Evolutionary conservation across 2,888 invertebrate genomes (phyloP), one percentile per base, ranked within the genome.

Genomic region (Lasioglossum lativentre): DNA sequence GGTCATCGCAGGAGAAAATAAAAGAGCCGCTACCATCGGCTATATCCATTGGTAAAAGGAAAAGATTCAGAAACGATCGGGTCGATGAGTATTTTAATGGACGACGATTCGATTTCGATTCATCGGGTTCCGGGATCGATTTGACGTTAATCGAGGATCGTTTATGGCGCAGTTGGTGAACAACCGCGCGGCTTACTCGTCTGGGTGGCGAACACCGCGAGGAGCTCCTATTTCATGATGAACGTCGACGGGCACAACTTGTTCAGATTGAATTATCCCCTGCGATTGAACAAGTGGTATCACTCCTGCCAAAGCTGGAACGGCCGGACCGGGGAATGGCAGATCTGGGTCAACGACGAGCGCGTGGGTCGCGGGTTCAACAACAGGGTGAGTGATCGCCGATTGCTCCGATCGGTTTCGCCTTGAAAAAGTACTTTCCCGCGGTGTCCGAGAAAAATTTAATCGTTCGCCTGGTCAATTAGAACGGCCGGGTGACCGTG

Each of bases 241-340:
- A 97, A 97, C 74, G 96, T 98, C 71, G 97, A 97, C 93, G 98
- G 98, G 45, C 98, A 98, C 94, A 98, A 97, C 86, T 96, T 98
- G 95, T 98, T 97, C 96, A 96, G 97, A 93, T 95, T 97, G 85
- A 97, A 97, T 94, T 97, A 97, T 94, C 97, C 97, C 75, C 93
- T 97, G 87, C 96, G 96, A 90, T 95, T 97, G 93, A 96, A 97
- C 94, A 96, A 96, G 94, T 98, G 98, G 98, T 98, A 98, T 96
- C 98, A 98, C 95, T 97, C 97, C 76, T 98, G 98, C 93, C 97
- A 97, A 92, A 98, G 98, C 78, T 98, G 98, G 98, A 98, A 98
- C 94, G 98, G 98, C 30, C 97, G 97, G 94, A 98, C 98, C 12
- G 98, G 98, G 75, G 98, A 98, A 95, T 98, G 98, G 98, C 98